Base-by-base conservation (phyloP, 2,797 vertebrate genomes). In the Adrianichthys oophorus region DNA sequence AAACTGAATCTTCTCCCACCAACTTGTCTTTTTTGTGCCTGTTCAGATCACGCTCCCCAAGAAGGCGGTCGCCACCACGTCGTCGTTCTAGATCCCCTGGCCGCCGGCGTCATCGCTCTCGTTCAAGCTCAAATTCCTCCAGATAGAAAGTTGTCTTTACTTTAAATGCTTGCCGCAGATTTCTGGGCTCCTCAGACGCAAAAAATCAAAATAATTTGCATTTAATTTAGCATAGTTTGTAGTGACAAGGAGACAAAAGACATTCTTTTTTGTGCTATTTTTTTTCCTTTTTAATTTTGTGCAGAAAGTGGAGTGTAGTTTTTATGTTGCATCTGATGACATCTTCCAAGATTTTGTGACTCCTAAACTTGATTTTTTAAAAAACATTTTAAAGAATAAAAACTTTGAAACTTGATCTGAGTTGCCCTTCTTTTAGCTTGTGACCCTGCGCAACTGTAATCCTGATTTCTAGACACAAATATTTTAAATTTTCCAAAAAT, bases 81-180 rank as follows among this genome's bases (percentile, higher is more conserved):
- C 90, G 96, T 14, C 93, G 96, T 1, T 94, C 95, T 52, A 91
- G 96, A 42, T 98, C 97, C 48, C 95, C 97, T 0, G 97, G 95
- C 1, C 95, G 95, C 57, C 92, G 96, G 52, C 95, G 97, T 56
- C 97, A 98, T 56, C 93, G 95, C 56, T 98, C 97, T 75, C 94
- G 96, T 37, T 99, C 97, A 84, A 99, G 97, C 80, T 98, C 97
- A 6, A 98, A 98, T 89, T 99, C 97, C 17, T 98, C 97, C 7
- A 94, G 95, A 91, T 98, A 96, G 87, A 92, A 15, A 4, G 6
- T 15, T 46, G 43, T 52, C 6, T 45, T 15, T 16, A 19, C 21
- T 73, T 32, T 6, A 17, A 17, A 65, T 14, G 14, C 23, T 61
- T 37, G 49, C 41, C 37, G 23, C 53, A 53, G 48, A 65, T 46